Base-by-base conservation (phyloP, 1,140 invertebrate species). In the Microplitis demolitor region DNA sequence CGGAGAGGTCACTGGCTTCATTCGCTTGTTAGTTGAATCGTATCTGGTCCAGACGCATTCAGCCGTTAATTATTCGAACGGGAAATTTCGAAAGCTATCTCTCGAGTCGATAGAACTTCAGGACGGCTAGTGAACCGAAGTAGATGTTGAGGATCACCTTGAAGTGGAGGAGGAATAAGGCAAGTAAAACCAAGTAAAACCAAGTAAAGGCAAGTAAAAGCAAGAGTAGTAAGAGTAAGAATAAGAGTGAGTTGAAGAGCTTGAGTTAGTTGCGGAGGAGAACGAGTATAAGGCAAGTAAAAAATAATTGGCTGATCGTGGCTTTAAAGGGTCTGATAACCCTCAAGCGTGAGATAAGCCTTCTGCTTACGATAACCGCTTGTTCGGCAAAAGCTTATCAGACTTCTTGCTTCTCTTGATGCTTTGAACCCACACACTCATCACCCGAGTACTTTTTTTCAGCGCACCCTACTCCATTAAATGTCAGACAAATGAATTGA, bases 311-410 rank as follows among this genome's bases (percentile, higher is more conserved):
- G 64, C 71, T 51, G 71, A 72, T 72, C 71, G 37, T 34, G 56
- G 56, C 64, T 67, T 67, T 67, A 72, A 67, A 72, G 71, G 71
- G 71, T 60, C 45, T 16, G 63, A 67, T 67, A 67, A 72, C 62
- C 60, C 69, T 54, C 51, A 14, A 54, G 11, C 45, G 51, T 67
- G 66, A 67, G 66, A 67, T 67, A 54, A 67, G 66, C 66, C 66
- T 58, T 51, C 51, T 54, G 14, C 51, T 13, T 4, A 33, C 11
- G 64, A 67, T 72, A 72, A 72, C 53, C 53, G 64, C 71, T 72
- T 72, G 71, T 72, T 72, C 71, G 63, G 71, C 71, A 72, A 72
- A 72, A 72, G 64, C 71, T 72, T 72, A 72, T 72, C 71, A 45
- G 31, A 16, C 54, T 16, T 33, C 24, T 45, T 45, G 39, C 24